Evolutionary conservation across 2,888 invertebrate genomes (phyloP).

Genomic region (Tortrix viridana): DNA sequence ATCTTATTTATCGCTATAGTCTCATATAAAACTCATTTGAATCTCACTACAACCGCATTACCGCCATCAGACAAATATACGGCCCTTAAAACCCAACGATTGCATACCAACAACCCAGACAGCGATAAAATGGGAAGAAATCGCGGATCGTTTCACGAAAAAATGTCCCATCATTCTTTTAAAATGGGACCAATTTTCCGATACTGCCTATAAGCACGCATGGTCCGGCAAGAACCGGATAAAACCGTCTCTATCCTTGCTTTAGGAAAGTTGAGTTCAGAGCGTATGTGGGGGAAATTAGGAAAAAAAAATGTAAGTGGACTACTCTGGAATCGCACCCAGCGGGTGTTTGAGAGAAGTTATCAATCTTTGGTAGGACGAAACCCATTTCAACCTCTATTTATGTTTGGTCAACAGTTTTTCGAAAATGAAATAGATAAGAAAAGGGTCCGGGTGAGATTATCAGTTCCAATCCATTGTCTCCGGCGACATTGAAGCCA

Average conservation of each 20-base stretch:
- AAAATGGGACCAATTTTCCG: slow-evolving; percentile 73
- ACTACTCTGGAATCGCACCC: slow-evolving; percentile 70
- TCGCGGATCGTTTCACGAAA: slow-evolving; percentile 61
- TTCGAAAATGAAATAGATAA: slow-evolving; percentile 72
- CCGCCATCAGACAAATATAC: slow-evolving; percentile 26
- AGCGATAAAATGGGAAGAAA: slow-evolving; percentile 56
- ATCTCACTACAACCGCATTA: slow-evolving; percentile 27
- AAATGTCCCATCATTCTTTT: slow-evolving; percentile 78
- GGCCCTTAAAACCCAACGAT: slow-evolving; percentile 29
- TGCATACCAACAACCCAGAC: slow-evolving; percentile 33
- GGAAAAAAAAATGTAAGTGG: slow-evolving; percentile 65
- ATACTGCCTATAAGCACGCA: slow-evolving; percentile 74
- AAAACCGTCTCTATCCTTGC: slow-evolving; percentile 37
- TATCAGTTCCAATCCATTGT: slow-evolving; percentile 37
- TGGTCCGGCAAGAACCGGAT: slow-evolving; percentile 43
- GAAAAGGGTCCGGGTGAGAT: slow-evolving; percentile 42
- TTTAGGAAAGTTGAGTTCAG: slow-evolving; percentile 45
- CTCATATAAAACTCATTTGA: slow-evolving; percentile 17
- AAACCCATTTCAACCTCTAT: slow-evolving; percentile 73
- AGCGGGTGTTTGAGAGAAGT: slow-evolving; percentile 67
- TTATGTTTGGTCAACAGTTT: slow-evolving; percentile 74
- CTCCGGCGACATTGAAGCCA: slow-evolving; percentile 12
- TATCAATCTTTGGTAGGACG: slow-evolving; percentile 76
- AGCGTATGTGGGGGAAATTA: slow-evolving; percentile 49
- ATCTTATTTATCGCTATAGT: not conserved